Conservation (phyloP, 1,140 invertebrate genomes). For the Drosophila ficusphila region DNA sequence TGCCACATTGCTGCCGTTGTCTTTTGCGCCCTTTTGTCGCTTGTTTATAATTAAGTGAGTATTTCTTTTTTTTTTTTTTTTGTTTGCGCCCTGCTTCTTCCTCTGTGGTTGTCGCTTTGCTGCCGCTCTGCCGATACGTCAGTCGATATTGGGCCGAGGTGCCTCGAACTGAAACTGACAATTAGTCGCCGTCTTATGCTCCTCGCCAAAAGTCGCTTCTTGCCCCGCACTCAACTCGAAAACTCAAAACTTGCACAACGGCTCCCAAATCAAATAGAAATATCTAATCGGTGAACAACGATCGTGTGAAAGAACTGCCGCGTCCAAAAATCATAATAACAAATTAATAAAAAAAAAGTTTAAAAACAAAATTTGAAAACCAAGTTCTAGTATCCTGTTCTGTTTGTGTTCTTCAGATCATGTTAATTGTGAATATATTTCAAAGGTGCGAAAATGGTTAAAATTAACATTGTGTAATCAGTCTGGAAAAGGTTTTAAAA, state of each 20-base stretch:
- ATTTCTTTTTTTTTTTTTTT: conserved; percentile 64
- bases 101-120: conserved; percentile 78
- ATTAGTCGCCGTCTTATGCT: conserved; percentile 83
- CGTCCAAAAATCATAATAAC: neutral
- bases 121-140: conserved; percentile 44
- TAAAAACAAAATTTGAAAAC: neutral
- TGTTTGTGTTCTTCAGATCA: conserved; percentile 27
- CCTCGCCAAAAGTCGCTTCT: conserved; percentile 80
- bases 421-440: conserved; percentile 30
- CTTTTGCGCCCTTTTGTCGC: conserved; percentile 82
- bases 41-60: conserved; percentile 82
- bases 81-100: conserved; percentile 46
- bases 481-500: too few species aligned
- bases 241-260: conserved; percentile 54
- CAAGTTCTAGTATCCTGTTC: neutral
- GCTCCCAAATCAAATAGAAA: conserved; percentile 4
- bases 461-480: neutral
- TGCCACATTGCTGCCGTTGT: conserved; percentile 53
- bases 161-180: conserved; percentile 71
- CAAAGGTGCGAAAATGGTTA: conserved; percentile 42
- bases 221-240: conserved; percentile 40
- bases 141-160: conserved; percentile 71
- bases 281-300: conserved; percentile 4
- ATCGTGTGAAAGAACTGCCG: conserved; percentile 9
- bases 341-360: neutral